Percentiles rank a stretch among this genome's conserved stretches.
Evolutionary conservation across 2,113 vertebrate species (phyloP).

Genomic region (Chaenocephalus aceratus): DNA sequence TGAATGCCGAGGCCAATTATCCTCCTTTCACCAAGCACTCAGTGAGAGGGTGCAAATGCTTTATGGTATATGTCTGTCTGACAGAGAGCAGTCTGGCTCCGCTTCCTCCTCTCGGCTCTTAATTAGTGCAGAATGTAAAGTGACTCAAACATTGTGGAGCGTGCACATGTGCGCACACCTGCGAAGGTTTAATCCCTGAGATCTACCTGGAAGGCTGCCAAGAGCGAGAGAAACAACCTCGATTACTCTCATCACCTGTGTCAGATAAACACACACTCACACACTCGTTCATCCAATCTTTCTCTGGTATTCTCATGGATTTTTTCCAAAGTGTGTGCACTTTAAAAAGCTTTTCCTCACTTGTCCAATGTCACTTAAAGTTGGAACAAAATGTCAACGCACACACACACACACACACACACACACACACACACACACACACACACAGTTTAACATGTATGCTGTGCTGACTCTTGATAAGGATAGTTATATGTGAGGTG

Average conservation of each 20-base stretch:
- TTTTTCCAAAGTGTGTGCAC: not conserved
- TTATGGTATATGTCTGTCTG: not conserved
- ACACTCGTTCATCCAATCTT: not conserved
- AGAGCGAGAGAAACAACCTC: not conserved
- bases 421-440: no score
- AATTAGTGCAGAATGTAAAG: slow-evolving; percentile 47
- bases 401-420: no score
- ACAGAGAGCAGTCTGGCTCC: not conserved
- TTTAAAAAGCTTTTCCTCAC: slow-evolving; percentile 16
- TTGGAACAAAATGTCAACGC: slow-evolving; percentile 15
- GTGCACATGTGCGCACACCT: slow-evolving; percentile 8
- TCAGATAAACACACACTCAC: not conserved
- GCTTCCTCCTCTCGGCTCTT: slow-evolving; percentile 17
- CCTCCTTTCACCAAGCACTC: slow-evolving; percentile 7
- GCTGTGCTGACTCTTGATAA: slow-evolving; percentile 23
- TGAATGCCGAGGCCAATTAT: slow-evolving; percentile 33
- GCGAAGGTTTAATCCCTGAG: slow-evolving; percentile 15
- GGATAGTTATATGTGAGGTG: not conserved
- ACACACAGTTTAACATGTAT: not conserved
- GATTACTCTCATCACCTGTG: slow-evolving; percentile 20
- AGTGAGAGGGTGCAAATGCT: not conserved
- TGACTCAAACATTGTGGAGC: slow-evolving; percentile 11
- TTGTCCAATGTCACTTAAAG: not conserved
- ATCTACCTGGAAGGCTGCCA: slow-evolving; percentile 24
- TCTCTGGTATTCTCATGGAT: not conserved